Conservation (phyloP, 2,113 vertebrate genomes). For the Oxygymnocypris stewartii region DNA sequence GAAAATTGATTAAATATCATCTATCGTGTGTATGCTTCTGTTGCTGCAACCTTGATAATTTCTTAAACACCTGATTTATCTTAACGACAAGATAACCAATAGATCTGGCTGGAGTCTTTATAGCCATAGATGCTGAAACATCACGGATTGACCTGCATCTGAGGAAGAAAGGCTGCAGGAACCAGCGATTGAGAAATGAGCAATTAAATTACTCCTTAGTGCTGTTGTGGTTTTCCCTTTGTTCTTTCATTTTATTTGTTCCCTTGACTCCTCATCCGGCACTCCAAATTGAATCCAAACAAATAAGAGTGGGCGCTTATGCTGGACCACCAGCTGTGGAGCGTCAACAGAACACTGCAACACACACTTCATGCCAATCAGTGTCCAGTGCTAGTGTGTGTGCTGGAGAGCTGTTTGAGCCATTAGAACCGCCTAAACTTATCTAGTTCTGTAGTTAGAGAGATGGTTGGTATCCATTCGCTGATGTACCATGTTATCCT, state of each 20-base stretch:
- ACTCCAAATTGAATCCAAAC: constrained; percentile 48
- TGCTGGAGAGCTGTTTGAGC: constrained; percentile 23
- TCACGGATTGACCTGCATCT: constrained; percentile 1
- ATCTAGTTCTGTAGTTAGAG: neutral
- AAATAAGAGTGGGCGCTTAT: constrained; percentile 27
- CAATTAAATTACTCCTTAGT: constrained; percentile 42
- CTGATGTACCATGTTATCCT: constrained; percentile 1
- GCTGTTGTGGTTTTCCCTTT: constrained; percentile 8
- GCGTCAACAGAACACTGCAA: neutral
- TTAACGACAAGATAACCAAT: constrained; percentile 9
- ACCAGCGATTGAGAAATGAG: constrained; percentile 21
- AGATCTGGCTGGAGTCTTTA: constrained; percentile 22
- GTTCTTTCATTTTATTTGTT: constrained; percentile 14
- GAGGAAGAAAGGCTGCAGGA: neutral
- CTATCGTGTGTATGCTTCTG: neutral
- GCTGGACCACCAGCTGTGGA: constrained; percentile 32
- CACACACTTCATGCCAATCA: constrained; percentile 41
- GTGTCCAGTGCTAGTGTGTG: constrained; percentile 20
- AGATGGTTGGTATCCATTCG: neutral
- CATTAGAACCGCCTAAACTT: neutral
- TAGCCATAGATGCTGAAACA: constrained; percentile 1
- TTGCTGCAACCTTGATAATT: constrained; percentile 9
- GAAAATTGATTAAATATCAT: constrained; percentile 1
- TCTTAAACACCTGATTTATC: constrained; percentile 28
- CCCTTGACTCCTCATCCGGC: constrained; percentile 25